A percentile compares a stretch with the other conserved stretches of the same genome.
These are phyloP conservation scores for Oenanthe melanoleuca DNA, from an alignment of 2,113 vertebrate genomes.

Conservation along the genomic window DNA sequence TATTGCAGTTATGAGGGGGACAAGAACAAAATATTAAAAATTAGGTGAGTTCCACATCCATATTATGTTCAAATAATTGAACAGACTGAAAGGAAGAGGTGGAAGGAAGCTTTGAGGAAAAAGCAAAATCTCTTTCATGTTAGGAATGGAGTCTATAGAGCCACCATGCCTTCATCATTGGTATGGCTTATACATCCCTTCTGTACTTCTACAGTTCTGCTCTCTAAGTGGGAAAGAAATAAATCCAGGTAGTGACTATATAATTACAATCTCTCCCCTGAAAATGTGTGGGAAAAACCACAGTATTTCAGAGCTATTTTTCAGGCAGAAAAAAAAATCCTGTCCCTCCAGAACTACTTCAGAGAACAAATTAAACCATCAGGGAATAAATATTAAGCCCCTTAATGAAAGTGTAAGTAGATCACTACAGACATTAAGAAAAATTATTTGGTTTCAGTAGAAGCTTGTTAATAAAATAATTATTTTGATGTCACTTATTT, in stretches of 20 bases:
- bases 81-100: not conserved
- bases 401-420: not conserved
- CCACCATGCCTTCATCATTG: not conserved
- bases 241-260: not conserved
- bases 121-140: not conserved
- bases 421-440: not conserved
- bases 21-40: not conserved
- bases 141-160: not conserved
- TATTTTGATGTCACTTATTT: not conserved
- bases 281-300: not conserved
- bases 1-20: not conserved
- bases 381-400: slow-evolving; percentile 11
- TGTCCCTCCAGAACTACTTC: not conserved
- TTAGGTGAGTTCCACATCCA: not conserved
- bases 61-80: not conserved
- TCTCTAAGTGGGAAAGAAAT: not conserved
- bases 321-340: not conserved
- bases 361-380: not conserved
- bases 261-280: not conserved
- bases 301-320: not conserved
- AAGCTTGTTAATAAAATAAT: not conserved
- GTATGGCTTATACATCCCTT: not conserved
- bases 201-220: not conserved
- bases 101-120: not conserved
- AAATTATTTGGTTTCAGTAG: not conserved